Conservation (phyloP, 2,797 vertebrate genomes). For the Danio tinwini region DNA sequence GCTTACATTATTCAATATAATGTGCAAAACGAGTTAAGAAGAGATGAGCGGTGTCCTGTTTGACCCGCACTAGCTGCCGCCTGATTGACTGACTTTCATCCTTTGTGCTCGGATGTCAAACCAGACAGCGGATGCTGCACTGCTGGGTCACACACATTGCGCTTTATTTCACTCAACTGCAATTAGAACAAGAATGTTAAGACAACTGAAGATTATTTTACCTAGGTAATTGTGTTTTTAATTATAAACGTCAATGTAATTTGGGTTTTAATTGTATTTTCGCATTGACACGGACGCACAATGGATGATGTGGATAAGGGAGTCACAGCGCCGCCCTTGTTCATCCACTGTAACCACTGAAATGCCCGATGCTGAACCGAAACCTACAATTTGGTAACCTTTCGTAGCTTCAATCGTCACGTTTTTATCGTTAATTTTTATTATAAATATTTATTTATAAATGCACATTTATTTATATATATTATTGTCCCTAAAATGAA, state of each 20-base stretch:
- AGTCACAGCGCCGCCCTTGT: slow-evolving; percentile 22
- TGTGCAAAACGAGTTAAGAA: neutral
- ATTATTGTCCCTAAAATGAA: no score
- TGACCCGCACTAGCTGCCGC: slow-evolving; percentile 12
- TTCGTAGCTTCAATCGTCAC: neutral
- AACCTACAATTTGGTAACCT: neutral
- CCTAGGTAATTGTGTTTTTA: neutral
- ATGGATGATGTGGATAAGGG: slow-evolving; percentile 17
- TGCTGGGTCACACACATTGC: neutral
- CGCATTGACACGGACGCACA: slow-evolving; percentile 11
- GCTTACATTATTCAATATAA: neutral
- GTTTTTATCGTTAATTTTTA: neutral
- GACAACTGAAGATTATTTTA: neutral
- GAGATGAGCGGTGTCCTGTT: neutral
- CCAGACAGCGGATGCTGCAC: slow-evolving; percentile 28
- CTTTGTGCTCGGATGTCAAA: slow-evolving; percentile 42
- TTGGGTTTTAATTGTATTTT: neutral
- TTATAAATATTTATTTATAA: neutral
- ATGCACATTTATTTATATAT: neutral
- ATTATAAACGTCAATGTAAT: neutral
- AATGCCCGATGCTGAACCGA: neutral
- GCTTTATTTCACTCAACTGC: neutral
- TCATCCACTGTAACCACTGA: slow-evolving; percentile 15
- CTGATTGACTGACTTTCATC: slow-evolving; percentile 47
- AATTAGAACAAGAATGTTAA: neutral